A percentile compares a stretch with the other conserved stretches of the same genome.
Evolutionary conservation across 2,797 vertebrate genomes (phyloP).

Genomic region (Phalanger gymnotis): DNA sequence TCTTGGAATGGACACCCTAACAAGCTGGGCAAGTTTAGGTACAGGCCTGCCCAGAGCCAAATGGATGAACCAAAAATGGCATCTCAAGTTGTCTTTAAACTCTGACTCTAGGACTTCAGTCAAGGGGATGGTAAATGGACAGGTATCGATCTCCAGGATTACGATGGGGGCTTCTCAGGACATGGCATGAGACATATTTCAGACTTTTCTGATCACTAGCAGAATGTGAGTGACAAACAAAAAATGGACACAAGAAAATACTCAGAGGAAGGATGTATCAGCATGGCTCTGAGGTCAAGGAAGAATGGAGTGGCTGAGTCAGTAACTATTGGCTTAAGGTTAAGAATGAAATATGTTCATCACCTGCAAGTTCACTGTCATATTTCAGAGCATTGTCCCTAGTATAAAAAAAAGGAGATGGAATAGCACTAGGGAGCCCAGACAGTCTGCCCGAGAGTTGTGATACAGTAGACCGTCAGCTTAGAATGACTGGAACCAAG

Average conservation of each 20-base stretch:
- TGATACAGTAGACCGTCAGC: neutral
- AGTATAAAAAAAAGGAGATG: neutral
- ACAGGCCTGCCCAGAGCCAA: neutral
- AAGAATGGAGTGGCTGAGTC: neutral
- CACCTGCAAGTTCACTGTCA: too few relatives aligned
- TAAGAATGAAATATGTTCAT: neutral
- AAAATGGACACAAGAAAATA: slow-evolving; percentile 10
- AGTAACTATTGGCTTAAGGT: neutral
- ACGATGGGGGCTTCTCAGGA: too few relatives aligned
- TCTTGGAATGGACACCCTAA: neutral
- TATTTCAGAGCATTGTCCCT: too few relatives aligned
- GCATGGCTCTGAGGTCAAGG: neutral
- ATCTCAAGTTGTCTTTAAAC: neutral
- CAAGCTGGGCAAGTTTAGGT: neutral
- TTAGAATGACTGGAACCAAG: neutral
- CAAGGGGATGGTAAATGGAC: neutral
- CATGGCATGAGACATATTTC: neutral
- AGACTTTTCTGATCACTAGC: slow-evolving; percentile 1
- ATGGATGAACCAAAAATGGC: neutral
- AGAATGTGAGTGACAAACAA: neutral
- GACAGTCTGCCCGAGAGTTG: neutral
- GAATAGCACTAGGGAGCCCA: neutral
- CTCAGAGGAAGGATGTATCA: neutral
- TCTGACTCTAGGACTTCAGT: neutral
- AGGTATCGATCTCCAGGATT: neutral